A percentile compares a stretch with the other conserved stretches of the same genome.
Evolutionary conservation across 2,113 vertebrate genomes (phyloP).

Genomic region (Xiphias gladius): DNA sequence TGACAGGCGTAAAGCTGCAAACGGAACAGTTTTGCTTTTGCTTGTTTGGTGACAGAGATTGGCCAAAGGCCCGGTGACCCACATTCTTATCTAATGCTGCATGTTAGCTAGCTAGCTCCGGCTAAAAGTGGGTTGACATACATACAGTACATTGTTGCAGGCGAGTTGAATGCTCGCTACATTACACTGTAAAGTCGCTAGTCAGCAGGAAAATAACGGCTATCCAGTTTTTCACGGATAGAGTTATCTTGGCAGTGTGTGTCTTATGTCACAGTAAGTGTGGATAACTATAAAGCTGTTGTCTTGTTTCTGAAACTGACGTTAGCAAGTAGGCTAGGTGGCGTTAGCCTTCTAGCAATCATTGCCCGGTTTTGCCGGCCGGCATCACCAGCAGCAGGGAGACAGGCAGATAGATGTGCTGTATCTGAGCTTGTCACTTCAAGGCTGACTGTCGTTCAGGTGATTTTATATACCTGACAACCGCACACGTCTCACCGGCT

Average conservation of each 20-base stretch:
- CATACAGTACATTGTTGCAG: constrained; percentile 22
- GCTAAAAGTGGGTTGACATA: constrained; percentile 68
- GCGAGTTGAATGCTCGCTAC: constrained; percentile 32
- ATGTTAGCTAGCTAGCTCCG: constrained; percentile 59
- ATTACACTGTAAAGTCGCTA: constrained; percentile 9
- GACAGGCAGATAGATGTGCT: neutral
- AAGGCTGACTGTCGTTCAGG: neutral
- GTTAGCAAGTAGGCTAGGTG: constrained; percentile 60
- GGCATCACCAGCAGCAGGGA: constrained; percentile 41
- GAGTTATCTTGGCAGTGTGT: neutral
- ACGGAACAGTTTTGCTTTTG: constrained; percentile 8
- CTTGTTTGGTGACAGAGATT: constrained; percentile 39
- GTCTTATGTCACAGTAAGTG: constrained; percentile 45
- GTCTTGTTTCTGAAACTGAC: constrained; percentile 45
- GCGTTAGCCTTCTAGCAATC: constrained; percentile 58
- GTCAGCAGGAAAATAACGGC: neutral
- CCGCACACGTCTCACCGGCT: neutral
- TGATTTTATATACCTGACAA: constrained; percentile 3
- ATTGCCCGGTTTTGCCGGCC: constrained; percentile 59
- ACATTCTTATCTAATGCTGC: constrained; percentile 81
- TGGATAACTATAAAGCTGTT: constrained; percentile 28
- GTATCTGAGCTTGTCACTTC: neutral
- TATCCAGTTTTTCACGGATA: neutral
- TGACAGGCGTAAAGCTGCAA: neutral
- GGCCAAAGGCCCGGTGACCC: constrained; percentile 83